Evolutionary conservation across 2,797 vertebrate genomes (phyloP).

Genomic region (Odontamblyopus lacepedii): DNA sequence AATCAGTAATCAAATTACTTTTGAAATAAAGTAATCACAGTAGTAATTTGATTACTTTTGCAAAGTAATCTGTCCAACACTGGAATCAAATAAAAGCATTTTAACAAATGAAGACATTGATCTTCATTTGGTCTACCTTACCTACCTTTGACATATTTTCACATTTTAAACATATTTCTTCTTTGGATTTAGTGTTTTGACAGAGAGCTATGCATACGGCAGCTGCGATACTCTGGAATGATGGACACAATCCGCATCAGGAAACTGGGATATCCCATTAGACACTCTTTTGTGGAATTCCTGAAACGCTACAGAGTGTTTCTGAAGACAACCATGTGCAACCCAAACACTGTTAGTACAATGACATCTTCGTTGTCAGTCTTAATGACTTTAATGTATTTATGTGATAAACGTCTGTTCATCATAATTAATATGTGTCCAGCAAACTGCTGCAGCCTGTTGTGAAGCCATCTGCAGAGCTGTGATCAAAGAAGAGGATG

Average conservation of each 20-base stretch:
- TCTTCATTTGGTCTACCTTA: neutral
- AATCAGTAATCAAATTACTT: too few species aligned
- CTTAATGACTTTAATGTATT: slow-evolving; percentile 5
- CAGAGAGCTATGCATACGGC: slow-evolving; percentile 85
- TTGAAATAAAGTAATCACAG: neutral
- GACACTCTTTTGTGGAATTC: slow-evolving; percentile 87
- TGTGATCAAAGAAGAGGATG: slow-evolving; percentile 73
- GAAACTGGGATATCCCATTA: slow-evolving; percentile 86
- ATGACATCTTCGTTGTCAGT: neutral
- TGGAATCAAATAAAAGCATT: neutral
- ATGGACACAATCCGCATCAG: slow-evolving; percentile 91
- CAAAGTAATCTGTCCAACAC: too few species aligned
- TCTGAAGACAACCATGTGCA: slow-evolving; percentile 70
- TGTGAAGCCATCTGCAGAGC: slow-evolving; percentile 79
- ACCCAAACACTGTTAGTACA: slow-evolving; percentile 69
- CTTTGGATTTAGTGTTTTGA: slow-evolving; percentile 79
- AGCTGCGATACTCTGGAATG: slow-evolving; percentile 91
- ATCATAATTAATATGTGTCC: slow-evolving; percentile 15
- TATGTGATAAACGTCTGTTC: slow-evolving; percentile 9
- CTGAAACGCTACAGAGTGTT: slow-evolving; percentile 82
- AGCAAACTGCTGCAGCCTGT: slow-evolving; percentile 69
- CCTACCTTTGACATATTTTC: too few species aligned
- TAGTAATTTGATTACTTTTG: too few species aligned
- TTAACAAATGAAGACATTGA: neutral
- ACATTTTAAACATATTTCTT: neutral